Base-by-base conservation (phyloP, 2,888 invertebrate species). In the Scelioninae gen. 2 region DNA sequence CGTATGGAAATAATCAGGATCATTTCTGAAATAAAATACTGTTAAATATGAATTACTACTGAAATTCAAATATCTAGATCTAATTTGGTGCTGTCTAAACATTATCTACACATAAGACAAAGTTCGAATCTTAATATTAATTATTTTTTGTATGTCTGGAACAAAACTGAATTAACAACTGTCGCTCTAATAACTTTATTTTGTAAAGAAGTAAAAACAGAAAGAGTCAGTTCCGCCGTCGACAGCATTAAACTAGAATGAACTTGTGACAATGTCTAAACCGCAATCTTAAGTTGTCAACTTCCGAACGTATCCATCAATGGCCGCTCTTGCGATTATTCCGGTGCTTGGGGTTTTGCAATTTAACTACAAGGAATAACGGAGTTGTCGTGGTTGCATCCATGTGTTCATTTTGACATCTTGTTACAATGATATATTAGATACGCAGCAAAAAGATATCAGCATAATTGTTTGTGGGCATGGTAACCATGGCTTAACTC, bases 361-460 rank as follows among this genome's bases (percentile, higher is more conserved):
- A 50, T 57, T 63, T 70, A 55, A 63, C 57, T 70, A 48, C 22
- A 7, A n/a, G 18, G 4, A 63, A 58, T 52, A 70, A 63, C 61
- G 48, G 57, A 63, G 57, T 50, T 28, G 57, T 55, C 58, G 52
- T 18, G 19, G 39, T 16, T 16, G 11, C 39, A 7, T 16, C 25
- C 18, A 53, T 39, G 35, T 18, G 31, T 22, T 46, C 52, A 53
- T 33, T 60, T 33, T 72, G 61, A 73, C 73, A 50, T 73, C 63
- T 73, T 41, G 63, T 73, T 73, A 57, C 63, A 67, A 46, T 50
- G 48, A 61, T 55, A 61, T 55, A 67, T 67, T 61, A 55, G 65
- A 64, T 58, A 50, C 33, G 48, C 57, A 28, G 11, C 28, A 33
- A 63, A 65, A 72, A 68, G 63, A 48, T 61, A 67, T 73, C 57